Evolutionary conservation across 2,888 invertebrate genomes (phyloP).

Genomic region (Plemyria rubiginata): DNA sequence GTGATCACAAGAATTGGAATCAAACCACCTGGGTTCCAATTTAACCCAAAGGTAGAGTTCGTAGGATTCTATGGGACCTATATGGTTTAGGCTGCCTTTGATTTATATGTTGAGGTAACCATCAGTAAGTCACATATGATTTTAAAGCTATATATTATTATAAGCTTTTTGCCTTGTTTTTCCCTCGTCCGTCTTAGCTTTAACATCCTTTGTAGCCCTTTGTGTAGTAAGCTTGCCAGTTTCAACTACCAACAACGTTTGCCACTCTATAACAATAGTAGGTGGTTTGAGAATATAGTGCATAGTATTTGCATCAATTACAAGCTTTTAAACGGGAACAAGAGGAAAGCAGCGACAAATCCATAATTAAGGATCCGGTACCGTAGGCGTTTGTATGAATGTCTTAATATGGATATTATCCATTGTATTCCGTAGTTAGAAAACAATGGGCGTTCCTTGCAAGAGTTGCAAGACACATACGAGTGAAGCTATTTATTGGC

Average conservation of each 20-base stretch:
- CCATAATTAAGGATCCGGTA: constrained; percentile 38
- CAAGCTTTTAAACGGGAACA: constrained; percentile 14
- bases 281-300: constrained; percentile 3
- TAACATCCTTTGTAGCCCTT: background rate
- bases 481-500: constrained; percentile 63
- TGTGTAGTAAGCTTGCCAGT: background rate
- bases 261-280: background rate
- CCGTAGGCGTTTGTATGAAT: constrained; percentile 37
- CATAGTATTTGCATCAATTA: constrained; percentile 25
- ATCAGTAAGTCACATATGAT: too few relatives aligned
- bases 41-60: too few relatives aligned
- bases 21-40: too few relatives aligned
- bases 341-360: constrained; percentile 30
- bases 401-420: constrained; percentile 48
- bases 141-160: too few relatives aligned
- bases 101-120: too few relatives aligned
- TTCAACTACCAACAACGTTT: background rate
- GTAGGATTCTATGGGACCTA: too few relatives aligned
- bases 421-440: constrained; percentile 63
- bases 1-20: too few relatives aligned
- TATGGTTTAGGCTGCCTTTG: too few relatives aligned
- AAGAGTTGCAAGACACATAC: constrained; percentile 49
- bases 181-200: too few relatives aligned
- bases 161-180: too few relatives aligned
- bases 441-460: constrained; percentile 63